Percentiles rank a stretch among this genome's conserved stretches.
These are phyloP conservation scores for Caenorhabditis sp. DNA, from an alignment of 2,888 invertebrate genomes.

Conservation along the genomic window DNA sequence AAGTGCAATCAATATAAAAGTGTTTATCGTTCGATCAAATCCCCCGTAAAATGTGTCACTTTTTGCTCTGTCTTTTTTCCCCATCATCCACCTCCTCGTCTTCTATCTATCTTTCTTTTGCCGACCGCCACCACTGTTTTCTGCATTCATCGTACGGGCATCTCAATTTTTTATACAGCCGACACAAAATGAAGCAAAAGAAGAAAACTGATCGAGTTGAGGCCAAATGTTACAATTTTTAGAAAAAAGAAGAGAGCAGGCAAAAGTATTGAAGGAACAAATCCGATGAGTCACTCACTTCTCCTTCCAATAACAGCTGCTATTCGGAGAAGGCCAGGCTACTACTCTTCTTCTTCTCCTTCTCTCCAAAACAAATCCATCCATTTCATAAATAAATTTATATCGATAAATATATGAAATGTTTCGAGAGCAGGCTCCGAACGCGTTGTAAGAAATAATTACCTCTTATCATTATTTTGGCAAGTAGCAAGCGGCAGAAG, in stretches of 20 bases:
- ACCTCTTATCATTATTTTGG: too few relatives aligned
- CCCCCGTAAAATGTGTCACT: background rate
- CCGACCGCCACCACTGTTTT: background rate
- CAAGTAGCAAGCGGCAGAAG: too few relatives aligned
- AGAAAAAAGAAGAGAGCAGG: background rate
- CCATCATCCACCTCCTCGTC: background rate
- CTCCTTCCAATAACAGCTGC: background rate
- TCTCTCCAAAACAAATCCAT: background rate
- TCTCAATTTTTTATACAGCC: background rate
- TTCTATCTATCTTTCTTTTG: background rate
- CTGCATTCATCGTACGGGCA: background rate
- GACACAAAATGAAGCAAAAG: background rate
- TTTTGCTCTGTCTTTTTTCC: background rate
- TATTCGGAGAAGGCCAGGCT: background rate
- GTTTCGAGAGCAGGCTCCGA: background rate
- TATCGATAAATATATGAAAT: background rate
- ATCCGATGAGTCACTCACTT: background rate
- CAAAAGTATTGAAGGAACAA: too few relatives aligned
- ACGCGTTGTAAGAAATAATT: background rate
- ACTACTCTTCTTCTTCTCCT: background rate
- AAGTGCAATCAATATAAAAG: background rate
- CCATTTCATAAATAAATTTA: background rate
- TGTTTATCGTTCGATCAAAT: background rate
- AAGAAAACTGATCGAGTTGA: background rate
- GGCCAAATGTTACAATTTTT: constrained; percentile 1